Evolutionary conservation across 2,888 invertebrate genomes (phyloP).

Genomic region (Alitta virens): DNA sequence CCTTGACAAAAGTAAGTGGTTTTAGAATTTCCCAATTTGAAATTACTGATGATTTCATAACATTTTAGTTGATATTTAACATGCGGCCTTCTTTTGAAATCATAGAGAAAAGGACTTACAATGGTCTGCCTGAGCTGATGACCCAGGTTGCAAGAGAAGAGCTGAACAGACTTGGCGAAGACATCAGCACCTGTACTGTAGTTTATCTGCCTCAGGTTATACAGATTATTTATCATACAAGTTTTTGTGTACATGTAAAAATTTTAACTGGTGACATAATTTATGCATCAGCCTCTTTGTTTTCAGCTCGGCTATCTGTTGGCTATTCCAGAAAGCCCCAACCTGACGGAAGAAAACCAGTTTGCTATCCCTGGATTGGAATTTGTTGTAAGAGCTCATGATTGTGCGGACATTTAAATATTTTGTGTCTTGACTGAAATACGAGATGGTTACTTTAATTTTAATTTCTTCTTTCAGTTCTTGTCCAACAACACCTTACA

Average conservation of each 20-base stretch:
- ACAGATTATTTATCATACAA: not conserved
- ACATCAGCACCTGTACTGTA: conserved; percentile 54
- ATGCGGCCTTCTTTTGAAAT: not conserved
- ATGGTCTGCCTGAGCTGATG: conserved; percentile 71
- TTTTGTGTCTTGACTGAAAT: not conserved
- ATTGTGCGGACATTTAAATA: not conserved
- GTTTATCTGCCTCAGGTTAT: conserved; percentile 63
- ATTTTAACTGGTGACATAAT: no score
- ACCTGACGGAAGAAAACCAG: conserved; percentile 62
- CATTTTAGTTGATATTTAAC: not conserved
- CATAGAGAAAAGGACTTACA: conserved; percentile 70
- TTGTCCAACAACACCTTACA: conserved; percentile 67
- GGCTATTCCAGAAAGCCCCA: conserved; percentile 69
- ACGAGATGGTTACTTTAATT: not conserved
- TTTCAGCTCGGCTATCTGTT: conserved; percentile 69
- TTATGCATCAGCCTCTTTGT: not conserved
- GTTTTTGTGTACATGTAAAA: no score
- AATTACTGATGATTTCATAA: not conserved
- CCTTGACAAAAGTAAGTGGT: conserved; percentile 70
- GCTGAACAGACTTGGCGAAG: conserved; percentile 65
- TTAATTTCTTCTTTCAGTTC: conserved; percentile 57
- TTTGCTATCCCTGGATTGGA: conserved; percentile 68
- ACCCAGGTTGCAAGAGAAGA: conserved; percentile 72
- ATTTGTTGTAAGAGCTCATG: conserved; percentile 65
- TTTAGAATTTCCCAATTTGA: conserved; percentile 14